A percentile compares a stretch with the other conserved stretches of the same genome.
These are phyloP conservation scores for Artibeus lituratus DNA, from an alignment of 2,797 vertebrate species.

Conservation along the genomic window DNA sequence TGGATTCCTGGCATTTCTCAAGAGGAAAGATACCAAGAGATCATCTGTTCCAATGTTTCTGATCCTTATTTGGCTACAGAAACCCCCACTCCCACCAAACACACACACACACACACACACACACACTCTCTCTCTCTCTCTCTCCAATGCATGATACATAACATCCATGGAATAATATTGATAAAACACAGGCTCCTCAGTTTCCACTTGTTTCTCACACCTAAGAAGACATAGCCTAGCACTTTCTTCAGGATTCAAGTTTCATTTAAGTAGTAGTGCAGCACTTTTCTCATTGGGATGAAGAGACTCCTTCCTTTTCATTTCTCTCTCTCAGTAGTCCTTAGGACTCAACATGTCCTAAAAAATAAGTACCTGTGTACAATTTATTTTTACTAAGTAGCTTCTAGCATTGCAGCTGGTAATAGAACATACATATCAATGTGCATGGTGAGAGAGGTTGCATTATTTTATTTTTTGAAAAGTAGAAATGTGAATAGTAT, in stretches of 20 bases:
- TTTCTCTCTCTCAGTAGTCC: neutral
- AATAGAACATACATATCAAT: neutral
- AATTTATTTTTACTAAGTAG: neutral
- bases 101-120: neutral
- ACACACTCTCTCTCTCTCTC: neutral
- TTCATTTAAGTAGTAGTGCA: neutral
- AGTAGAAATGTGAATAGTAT: neutral
- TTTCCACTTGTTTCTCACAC: neutral
- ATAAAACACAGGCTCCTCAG: neutral
- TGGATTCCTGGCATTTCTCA: neutral
- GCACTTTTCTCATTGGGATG: neutral
- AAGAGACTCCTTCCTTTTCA: neutral
- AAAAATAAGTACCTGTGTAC: neutral
- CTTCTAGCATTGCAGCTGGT: neutral
- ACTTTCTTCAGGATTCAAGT: neutral
- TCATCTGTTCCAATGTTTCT: neutral
- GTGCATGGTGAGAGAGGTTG: neutral
- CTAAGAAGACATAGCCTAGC: neutral
- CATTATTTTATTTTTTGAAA: neutral
- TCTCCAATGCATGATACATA: neutral
- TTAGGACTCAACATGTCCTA: neutral
- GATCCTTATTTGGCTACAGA: neutral
- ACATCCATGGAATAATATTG: neutral
- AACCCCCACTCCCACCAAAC: rapidly evolving
- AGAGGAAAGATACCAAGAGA: neutral